Percentiles rank a stretch among this genome's conserved stretches.
phyloP scores from a whole-genome alignment of 2,888 invertebrate genomes.

The Schizaphis graminum region DNA sequence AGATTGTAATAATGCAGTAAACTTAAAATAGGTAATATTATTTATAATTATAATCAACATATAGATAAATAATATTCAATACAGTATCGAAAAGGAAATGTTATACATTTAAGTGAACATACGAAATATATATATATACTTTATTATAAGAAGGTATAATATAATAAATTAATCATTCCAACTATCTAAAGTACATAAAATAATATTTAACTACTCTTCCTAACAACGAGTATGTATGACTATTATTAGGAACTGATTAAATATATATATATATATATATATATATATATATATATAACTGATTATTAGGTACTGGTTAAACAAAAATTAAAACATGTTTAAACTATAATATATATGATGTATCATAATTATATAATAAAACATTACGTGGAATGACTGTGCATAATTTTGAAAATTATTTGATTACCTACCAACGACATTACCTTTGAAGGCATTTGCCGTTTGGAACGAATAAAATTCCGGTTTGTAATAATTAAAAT shows the following conservation, averaged over 20 bases:
- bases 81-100: background rate
- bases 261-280: background rate
- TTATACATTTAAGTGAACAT: background rate
- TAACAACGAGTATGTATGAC: conserved; percentile 25
- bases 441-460: background rate
- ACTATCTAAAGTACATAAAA: background rate
- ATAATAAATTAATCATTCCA: background rate
- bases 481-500: background rate
- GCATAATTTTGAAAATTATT: conserved; percentile 36
- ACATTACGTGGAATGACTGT: conserved; percentile 52
- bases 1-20: conserved; percentile 19
- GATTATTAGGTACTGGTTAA: conserved; percentile 16
- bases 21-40: conserved; percentile 41
- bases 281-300: background rate
- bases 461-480: background rate
- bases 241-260: conserved; percentile 54
- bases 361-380: conserved; percentile 2
- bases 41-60: background rate
- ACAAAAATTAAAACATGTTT: background rate
- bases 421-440: background rate
- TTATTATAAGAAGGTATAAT: background rate
- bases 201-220: conserved; percentile 32
- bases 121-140: background rate
- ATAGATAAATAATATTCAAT: conserved; percentile 14
- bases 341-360: background rate